A percentile compares a stretch with the other conserved stretches of the same genome.
Evolutionary conservation across 2,113 vertebrate genomes (phyloP).

Genomic region (Tupaia chinensis): DNA sequence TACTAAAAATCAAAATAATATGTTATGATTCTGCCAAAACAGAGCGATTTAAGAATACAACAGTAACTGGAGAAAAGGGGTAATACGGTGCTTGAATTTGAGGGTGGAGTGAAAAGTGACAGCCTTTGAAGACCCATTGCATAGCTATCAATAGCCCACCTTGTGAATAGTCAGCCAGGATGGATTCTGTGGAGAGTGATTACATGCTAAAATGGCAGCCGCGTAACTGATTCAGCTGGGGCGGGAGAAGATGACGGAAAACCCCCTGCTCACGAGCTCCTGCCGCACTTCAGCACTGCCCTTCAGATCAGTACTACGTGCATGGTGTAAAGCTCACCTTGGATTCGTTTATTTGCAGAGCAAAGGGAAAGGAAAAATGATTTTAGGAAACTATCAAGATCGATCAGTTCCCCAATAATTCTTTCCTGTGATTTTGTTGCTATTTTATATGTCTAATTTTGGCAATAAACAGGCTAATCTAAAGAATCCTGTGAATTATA

Average conservation of each 20-base stretch:
- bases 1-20: conserved; percentile 52
- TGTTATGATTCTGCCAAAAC: neutral
- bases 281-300: neutral
- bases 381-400: neutral
- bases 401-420: neutral
- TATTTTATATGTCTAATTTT: conserved; percentile 12
- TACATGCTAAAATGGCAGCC: conserved; percentile 59
- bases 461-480: neutral
- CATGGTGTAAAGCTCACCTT: neutral
- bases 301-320: neutral
- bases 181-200: conserved; percentile 48
- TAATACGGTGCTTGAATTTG: neutral
- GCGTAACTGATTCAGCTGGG: conserved; percentile 4
- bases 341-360: neutral
- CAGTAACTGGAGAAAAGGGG: neutral
- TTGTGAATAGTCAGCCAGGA: conserved; percentile 65
- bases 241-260: neutral
- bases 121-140: neutral
- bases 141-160: conserved; percentile 19
- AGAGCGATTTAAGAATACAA: neutral
- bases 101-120: conserved; percentile 48
- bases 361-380: neutral
- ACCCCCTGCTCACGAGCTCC: neutral
- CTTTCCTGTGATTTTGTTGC: neutral
- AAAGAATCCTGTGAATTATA: neutral